Evolutionary conservation across 2,888 invertebrate genomes (phyloP).

Genomic region (Cosmorhoe ocellata): DNA sequence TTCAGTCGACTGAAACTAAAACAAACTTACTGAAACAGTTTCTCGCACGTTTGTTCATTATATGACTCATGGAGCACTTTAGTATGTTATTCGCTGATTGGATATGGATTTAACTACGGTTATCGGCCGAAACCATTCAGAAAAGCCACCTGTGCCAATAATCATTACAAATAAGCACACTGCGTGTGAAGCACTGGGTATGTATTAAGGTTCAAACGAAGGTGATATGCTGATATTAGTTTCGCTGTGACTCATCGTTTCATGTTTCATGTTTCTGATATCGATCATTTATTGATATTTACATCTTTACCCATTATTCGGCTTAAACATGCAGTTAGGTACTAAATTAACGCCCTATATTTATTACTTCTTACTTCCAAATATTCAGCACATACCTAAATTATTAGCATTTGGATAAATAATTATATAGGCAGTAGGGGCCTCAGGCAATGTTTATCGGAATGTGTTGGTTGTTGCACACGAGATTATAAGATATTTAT

Average conservation of each 20-base stretch:
- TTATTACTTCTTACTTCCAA: too few species aligned
- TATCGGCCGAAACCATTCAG: slow-evolving; percentile 14
- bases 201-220: slow-evolving; percentile 3
- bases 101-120: slow-evolving; percentile 9
- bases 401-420: too few species aligned
- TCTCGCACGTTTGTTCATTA: too few species aligned
- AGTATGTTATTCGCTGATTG: slow-evolving; percentile 15
- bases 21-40: too few species aligned
- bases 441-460: slow-evolving; percentile 24
- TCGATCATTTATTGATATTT: neutral
- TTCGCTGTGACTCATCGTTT: slow-evolving; percentile 2
- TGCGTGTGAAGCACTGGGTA: neutral
- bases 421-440: too few species aligned
- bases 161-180: neutral
- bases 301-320: too few species aligned
- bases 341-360: too few species aligned
- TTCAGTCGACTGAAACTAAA: too few species aligned
- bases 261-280: neutral
- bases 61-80: slow-evolving; percentile 11
- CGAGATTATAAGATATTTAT: slow-evolving; percentile 30
- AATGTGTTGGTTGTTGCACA: slow-evolving; percentile 23
- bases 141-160: slow-evolving; percentile 18
- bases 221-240: slow-evolving; percentile 9
- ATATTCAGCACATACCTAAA: too few species aligned
- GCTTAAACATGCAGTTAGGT: too few species aligned